These are phyloP conservation scores for Coilia nasus DNA, from an alignment of 2,797 vertebrate genomes.

Conservation along the genomic window DNA sequence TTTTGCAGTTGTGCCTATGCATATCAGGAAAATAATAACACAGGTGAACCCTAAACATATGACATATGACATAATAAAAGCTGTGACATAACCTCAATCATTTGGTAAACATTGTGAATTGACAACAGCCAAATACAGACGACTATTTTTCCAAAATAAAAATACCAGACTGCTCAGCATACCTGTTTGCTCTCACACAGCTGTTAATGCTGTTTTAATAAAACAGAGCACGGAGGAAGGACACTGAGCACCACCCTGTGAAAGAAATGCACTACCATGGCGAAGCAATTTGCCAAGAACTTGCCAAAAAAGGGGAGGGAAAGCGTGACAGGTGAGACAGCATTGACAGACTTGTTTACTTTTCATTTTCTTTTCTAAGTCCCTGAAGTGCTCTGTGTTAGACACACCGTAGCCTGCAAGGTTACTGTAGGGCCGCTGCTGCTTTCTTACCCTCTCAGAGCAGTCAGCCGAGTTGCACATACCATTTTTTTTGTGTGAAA, in stretches of 20 bases:
- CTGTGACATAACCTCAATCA: not conserved
- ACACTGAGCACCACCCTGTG: not conserved
- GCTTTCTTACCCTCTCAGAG: slow-evolving; percentile 25
- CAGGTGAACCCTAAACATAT: no score
- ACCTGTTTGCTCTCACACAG: not conserved
- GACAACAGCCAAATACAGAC: not conserved
- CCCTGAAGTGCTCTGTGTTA: slow-evolving; percentile 49
- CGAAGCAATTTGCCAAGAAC: slow-evolving; percentile 47
- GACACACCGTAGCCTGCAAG: slow-evolving; percentile 47
- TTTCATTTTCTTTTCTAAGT: slow-evolving; percentile 57
- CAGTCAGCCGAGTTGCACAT: slow-evolving; percentile 25
- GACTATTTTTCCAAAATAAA: not conserved
- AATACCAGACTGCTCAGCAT: not conserved
- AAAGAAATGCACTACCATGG: slow-evolving; percentile 32
- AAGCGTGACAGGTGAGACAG: slow-evolving; percentile 46
- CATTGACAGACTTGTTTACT: slow-evolving; percentile 57
- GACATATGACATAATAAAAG: no score
- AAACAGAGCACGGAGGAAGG: not conserved
- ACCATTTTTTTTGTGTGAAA: not conserved
- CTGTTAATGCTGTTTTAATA: not conserved
- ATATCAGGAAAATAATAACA: not conserved
- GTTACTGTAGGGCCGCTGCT: slow-evolving; percentile 29
- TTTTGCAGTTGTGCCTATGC: not conserved
- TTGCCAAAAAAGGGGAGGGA: slow-evolving; percentile 34
- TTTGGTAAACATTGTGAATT: not conserved